These are phyloP conservation scores for Geococcyx californianus DNA, from an alignment of 2,113 vertebrate genomes.

Conservation along the genomic window DNA sequence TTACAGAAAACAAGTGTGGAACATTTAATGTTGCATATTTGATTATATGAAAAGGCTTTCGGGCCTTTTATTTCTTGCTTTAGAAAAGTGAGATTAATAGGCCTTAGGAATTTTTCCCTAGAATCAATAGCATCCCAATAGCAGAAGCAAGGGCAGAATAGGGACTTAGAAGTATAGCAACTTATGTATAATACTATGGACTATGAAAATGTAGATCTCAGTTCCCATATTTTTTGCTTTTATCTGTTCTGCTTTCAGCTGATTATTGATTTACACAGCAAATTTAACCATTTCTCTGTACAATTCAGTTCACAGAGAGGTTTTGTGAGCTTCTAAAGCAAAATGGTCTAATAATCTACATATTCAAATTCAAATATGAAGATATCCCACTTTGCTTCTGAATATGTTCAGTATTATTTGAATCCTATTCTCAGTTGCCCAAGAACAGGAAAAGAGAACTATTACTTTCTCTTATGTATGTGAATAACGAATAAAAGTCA, in stretches of 20 bases:
- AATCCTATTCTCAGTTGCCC: background rate
- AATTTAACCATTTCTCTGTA: background rate
- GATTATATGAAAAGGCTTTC: background rate
- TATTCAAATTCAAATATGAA: background rate
- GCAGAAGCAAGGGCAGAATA: background rate
- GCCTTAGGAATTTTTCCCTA: background rate
- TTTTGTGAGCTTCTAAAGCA: background rate
- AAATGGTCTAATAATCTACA: background rate
- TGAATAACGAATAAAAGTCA: background rate
- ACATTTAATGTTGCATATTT: background rate
- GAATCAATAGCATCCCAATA: background rate
- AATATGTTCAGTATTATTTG: background rate
- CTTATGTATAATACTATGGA: background rate
- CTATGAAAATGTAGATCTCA: background rate
- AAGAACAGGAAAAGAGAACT: background rate
- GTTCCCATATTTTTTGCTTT: background rate
- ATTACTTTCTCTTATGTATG: background rate
- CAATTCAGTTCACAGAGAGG: background rate
- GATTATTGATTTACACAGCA: background rate
- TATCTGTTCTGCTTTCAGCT: background rate
- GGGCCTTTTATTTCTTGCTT: background rate
- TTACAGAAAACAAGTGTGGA: background rate
- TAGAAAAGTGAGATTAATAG: background rate
- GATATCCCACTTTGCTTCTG: background rate
- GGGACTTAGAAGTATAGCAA: background rate